These are phyloP conservation scores for Phylloscopus whistleri DNA, from an alignment of 2,113 vertebrate species.

Conservation along the genomic window DNA sequence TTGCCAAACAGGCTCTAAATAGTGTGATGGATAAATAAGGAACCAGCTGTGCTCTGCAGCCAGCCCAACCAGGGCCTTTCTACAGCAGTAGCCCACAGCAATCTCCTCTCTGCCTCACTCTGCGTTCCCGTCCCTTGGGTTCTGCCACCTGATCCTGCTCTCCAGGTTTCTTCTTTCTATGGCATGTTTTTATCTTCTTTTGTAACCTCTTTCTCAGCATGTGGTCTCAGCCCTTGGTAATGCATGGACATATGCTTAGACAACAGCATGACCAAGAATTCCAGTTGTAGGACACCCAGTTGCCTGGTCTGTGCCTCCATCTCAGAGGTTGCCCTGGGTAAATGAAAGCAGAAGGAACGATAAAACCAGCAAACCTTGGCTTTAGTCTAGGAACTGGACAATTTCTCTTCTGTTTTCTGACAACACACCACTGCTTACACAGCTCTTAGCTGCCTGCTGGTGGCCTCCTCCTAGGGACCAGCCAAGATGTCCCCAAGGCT, in stretches of 20 bases:
- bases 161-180: neutral
- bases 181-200: neutral
- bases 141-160: neutral
- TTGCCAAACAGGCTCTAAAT: neutral
- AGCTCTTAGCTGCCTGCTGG: neutral
- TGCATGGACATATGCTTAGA: neutral
- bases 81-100: neutral
- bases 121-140: neutral
- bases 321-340: neutral
- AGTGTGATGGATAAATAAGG: conserved; percentile 5
- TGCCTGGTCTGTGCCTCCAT: neutral
- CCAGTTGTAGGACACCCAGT: neutral
- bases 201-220: neutral
- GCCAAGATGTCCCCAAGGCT: neutral
- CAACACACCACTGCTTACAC: neutral
- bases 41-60: conserved; percentile 7
- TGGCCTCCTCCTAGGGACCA: neutral
- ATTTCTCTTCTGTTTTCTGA: conserved; percentile 27
- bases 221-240: neutral
- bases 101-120: neutral
- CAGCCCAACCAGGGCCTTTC: neutral
- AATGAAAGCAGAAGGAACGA: neutral
- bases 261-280: neutral
- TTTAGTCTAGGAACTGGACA: neutral
- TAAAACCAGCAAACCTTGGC: neutral